Base-by-base conservation (phyloP, 2,113 vertebrate genomes). In the Nothocercus nigrocapillus region DNA sequence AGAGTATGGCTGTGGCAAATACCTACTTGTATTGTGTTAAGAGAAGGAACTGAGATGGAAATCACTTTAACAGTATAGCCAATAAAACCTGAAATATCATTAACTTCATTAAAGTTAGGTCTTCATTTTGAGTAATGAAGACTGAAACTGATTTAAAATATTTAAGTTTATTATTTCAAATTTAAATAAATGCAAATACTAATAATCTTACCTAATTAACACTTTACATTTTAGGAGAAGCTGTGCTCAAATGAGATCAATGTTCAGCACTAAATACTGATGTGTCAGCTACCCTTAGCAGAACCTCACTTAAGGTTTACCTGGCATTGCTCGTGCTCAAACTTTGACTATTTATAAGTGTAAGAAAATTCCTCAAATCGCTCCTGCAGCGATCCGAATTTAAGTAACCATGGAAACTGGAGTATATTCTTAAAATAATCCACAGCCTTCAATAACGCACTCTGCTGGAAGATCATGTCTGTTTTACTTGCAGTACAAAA, bases 341-440 rank as follows among this genome's bases (percentile, higher is more conserved):
- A 78, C 69, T 93, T 93, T 54, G 82, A 74, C 79, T 92, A 81
- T 88, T 97, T 88, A 94, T 92, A 84, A 21, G 88, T 62, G 68
- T 56, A 86, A 88, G 62, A 88, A 94, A 96, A 95, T 85, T 83
- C 64, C 85, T 91, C 82, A 83, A 91, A 93, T 72, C 95, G 82
- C 88, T 91, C 94, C 73, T 77, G 86, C 80, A 92, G 85, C 85
- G 88, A 86, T 90, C 93, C 27, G 1, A 84, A 91, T 95, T 88
- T 95, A 94, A 85, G 95, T 96, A 93, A 92, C 94, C 94, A 95
- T 95, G 90, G 93, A 86, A 96, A 97, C 92, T n/a, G 53, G 90
- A 96, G 59, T 79, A 73, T 92, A 85, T 90, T 84, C 93, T 96
- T 90, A 95, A 96, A 97, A 96, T 88, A 94, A 96, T 79, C 80